Evolutionary conservation across 2,797 vertebrate genomes (phyloP), one percentile per base, ranked within the genome.

Genomic region (Sarcoramphus papa): DNA sequence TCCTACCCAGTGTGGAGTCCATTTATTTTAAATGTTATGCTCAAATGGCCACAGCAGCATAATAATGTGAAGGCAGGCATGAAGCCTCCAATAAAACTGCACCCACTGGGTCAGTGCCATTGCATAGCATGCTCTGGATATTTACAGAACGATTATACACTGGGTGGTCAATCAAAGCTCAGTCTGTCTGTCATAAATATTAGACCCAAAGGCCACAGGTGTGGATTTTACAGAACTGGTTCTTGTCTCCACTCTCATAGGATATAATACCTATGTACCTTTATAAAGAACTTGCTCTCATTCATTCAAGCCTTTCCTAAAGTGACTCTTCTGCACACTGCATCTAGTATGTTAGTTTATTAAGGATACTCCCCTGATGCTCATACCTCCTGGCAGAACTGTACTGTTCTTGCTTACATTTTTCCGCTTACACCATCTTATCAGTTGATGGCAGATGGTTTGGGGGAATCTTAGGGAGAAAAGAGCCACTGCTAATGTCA

Each of bases 121-220:
- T 91, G 95, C 84, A 59, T 80, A 95, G 95, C 28, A 81, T 91
- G 96, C 95, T 96, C 91, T 92, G 87, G 96, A 69, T 92, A 97
- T 96, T 98, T 97, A 96, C 92, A 92, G 96, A 94, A 95, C 91
- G 94, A 96, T 97, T 98, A 96, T 72, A 93, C 96, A 92, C 96
- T 95, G 96, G 84, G 97, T 93, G 96, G 96, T 95, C 94, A 95
- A 97, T 98, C 97, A 97, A 48, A 88, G 75, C 80, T 79, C 96
- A 96, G 70, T 78, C 87, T 93, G 91, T 69, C 92, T 92, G 72
- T 95, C 68, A 95, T 54, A 96, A 94, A 93, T 82, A 91, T 67
- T 67, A 94, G 87, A 69, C 87, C 95, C 51, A 91, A 93, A 85
- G 92, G 91, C 92, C 90, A 95, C 87, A 93, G 95, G 95, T 95